Base-by-base conservation (phyloP, 1,140 invertebrate species). In the Cotesia typhae region DNA sequence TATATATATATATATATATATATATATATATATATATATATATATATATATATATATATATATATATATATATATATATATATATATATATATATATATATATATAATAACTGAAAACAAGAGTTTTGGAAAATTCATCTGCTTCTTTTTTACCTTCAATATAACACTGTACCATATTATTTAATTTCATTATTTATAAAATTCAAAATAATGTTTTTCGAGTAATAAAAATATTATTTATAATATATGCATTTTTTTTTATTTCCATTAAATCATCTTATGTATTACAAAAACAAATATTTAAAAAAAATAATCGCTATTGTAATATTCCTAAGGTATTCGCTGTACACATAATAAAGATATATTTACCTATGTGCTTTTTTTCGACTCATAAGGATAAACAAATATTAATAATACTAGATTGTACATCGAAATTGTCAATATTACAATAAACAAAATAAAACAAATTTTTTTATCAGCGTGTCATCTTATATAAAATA, bases 241-340 rank as follows among this genome's bases (percentile, higher is more conserved):
- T 47, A 47, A 47, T 47, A 47, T 47, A 47, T 47, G 41, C 10
- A 47, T 1, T 10, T 47, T 47, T 47, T 47, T 47, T 47, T 47
- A 10, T 9, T 2, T 47, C 41, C 6, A 9, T 6, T 79, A 76
- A 75, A 73, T 60, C 28, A 28, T 28, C 28, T 28, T 28, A 65
- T 72, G 79, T 72, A 73, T 64, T 59, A 67, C 57, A 65, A 37
- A 67, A 59, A 35, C 10, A 57, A 37, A 47, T 4, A 67, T 67
- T 67, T 55, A 55, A 65, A 65, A 65, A 78, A 74, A 78, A 81
- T 73, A 79, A 76, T 55, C n/a, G 53, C 53, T 14, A 55, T 55
- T 55, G 53, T 55, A n/a, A 55, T 51, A 68, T 36, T 68, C 35
- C 20, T 67, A 61, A 70, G 60, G 55, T 55, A 67, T 67, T 59